phyloP scores from a whole-genome alignment of 92 coral and sea anemone species.

The Zoanthus gigantus region DNA sequence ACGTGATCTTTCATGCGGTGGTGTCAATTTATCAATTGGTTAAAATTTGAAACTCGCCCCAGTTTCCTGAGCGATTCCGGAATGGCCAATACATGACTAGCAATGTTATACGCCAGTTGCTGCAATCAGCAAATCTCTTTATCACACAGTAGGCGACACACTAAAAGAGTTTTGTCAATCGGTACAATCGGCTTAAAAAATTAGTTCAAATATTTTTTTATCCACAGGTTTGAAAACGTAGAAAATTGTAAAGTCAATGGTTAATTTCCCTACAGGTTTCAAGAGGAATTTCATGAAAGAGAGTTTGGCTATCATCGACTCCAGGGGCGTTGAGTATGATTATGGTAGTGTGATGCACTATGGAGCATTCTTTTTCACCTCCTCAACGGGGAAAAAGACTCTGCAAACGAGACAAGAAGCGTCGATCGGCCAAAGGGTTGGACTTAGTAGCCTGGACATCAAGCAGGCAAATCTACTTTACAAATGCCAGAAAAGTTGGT shows the following conservation, averaged over 20 bases:
- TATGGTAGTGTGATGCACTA: slow-evolving; percentile 94
- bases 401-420: slow-evolving; percentile 52
- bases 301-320: slow-evolving; percentile 64
- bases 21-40: no score
- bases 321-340: slow-evolving; percentile 80
- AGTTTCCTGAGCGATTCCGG: no score
- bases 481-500: slow-evolving; percentile 67
- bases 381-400: slow-evolving; percentile 50
- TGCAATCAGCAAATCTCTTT: no score
- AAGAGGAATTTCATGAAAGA: slow-evolving; percentile 82
- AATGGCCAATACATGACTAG: no score
- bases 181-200: no score
- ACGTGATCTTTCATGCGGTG: no score
- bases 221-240: not conserved
- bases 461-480: slow-evolving; percentile 80
- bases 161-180: no score
- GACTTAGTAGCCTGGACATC: slow-evolving; percentile 75
- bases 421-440: slow-evolving; percentile 82
- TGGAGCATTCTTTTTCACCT: slow-evolving; percentile 84
- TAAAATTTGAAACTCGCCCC: no score
- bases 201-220: not conserved
- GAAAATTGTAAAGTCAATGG: not conserved
- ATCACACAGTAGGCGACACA: no score
- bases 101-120: no score
- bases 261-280: slow-evolving; percentile 55